These are phyloP conservation scores for Nesoenas mayeri DNA, from an alignment of 2,113 vertebrate species.

Conservation along the genomic window DNA sequence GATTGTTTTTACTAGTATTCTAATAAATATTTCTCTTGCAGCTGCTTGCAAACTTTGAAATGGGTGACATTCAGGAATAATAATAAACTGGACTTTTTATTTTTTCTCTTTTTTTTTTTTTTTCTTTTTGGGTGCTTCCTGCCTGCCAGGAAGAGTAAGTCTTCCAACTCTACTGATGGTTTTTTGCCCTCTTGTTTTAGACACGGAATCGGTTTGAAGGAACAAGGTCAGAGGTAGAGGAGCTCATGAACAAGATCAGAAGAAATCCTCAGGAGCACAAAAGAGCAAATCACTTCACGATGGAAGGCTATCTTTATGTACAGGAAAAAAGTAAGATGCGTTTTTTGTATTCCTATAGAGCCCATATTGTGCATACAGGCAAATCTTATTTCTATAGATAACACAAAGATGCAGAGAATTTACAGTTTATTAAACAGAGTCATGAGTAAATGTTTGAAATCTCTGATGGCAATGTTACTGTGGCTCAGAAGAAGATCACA, in stretches of 20 bases:
- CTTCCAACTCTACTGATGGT: neutral
- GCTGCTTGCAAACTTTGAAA: neutral
- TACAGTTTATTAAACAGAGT: neutral
- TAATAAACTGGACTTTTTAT: neutral
- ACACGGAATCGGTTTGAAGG: slow-evolving; percentile 96
- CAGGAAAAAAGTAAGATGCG: slow-evolving; percentile 92
- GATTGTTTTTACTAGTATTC: neutral
- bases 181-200: slow-evolving; percentile 63
- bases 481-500: neutral
- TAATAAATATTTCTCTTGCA: neutral
- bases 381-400: neutral
- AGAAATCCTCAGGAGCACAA: slow-evolving; percentile 90
- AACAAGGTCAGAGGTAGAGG: slow-evolving; percentile 90
- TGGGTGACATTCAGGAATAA: neutral
- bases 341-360: neutral
- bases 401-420: neutral
- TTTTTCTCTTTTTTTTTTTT: neutral
- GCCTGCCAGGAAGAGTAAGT: neutral
- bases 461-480: neutral
- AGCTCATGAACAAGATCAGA: slow-evolving; percentile 93
- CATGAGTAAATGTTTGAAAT: neutral
- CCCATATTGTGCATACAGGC: neutral
- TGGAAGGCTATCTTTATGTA: slow-evolving; percentile 94
- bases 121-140: neutral
- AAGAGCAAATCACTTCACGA: slow-evolving; percentile 88